A percentile compares a stretch with the other conserved stretches of the same genome.
Evolutionary conservation across 2,113 vertebrate genomes (phyloP).

Genomic region (Sisor rabdophorus): DNA sequence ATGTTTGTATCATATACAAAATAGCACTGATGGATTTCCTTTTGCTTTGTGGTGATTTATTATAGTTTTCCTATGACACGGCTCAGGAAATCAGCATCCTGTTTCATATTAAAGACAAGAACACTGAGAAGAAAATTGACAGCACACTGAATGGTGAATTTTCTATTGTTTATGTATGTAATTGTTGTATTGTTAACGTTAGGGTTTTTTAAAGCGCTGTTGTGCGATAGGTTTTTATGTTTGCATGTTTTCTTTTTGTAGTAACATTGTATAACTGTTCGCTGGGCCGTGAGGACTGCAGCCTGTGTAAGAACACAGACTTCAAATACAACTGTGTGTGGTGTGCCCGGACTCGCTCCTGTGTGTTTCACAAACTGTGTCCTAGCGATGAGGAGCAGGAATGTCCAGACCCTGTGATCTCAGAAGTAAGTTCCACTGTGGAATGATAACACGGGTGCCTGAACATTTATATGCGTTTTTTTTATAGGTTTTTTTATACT

Average conservation of each 20-base stretch:
- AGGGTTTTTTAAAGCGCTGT: background rate
- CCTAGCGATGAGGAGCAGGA: constrained; percentile 45
- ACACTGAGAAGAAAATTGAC: constrained; percentile 81
- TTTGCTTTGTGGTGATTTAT: constrained; percentile 41
- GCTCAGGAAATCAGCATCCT: constrained; percentile 79
- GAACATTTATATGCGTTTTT: no score
- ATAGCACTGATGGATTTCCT: background rate
- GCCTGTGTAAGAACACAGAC: constrained; percentile 80
- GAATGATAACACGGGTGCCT: no score
- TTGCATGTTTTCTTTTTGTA: constrained; percentile 46
- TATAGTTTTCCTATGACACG: constrained; percentile 78
- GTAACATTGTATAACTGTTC: constrained; percentile 93
- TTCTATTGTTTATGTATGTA: background rate
- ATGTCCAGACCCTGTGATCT: constrained; percentile 83
- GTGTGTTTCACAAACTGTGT: constrained; percentile 79
- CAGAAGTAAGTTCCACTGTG: constrained; percentile 69
- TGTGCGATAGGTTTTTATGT: background rate
- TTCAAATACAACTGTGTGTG: constrained; percentile 78
- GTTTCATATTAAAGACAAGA: constrained; percentile 78
- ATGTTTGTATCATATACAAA: background rate
- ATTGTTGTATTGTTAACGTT: background rate
- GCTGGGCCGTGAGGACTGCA: constrained; percentile 84
- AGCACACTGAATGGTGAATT: constrained; percentile 83
- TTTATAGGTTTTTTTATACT: constrained; percentile 42
- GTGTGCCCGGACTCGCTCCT: constrained; percentile 75